Base-by-base conservation (phyloP, 2,113 vertebrate species). In the Eudorcas thomsonii region DNA sequence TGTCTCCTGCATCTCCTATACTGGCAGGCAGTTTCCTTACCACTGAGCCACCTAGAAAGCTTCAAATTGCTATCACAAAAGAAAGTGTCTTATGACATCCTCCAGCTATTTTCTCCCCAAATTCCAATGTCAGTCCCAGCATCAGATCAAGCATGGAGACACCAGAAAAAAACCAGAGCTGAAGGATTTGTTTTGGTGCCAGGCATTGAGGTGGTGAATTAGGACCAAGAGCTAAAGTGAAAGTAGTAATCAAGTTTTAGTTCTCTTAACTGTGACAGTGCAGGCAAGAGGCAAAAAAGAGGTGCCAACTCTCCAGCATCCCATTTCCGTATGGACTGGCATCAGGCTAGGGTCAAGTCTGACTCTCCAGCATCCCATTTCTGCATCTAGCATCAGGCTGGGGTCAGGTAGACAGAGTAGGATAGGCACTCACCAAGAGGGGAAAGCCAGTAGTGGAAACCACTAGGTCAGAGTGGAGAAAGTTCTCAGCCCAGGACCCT, bases 301-400 rank as follows among this genome's bases (percentile, higher is more conserved):
- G 80, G 19, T 25, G 33, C 80, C 19, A 19, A 4, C 36, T 13
- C 7, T 17, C 8, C 1, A 1, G 36, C 21, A 12, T 28, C 21
- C 8, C 2, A 3, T 39, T 50, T 77, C 15, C 3, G 6, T 5
- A 7, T 3, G 2, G 74, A 74, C 12, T 2, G 25, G 50, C 33
- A 30, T 60, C 52, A 36, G 54, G 33, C 7, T 30, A 39, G 39
- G 30, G 15, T 15, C 19, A 30, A 54, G 21, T 45, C 71, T 77
- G 71, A 25, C 50, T 10, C 11, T 19, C 7, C 6, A 2, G 33
- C 13, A 16, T 19, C 30, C 13, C 1, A 3, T 21, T 82, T 74
- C 17, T 23, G 17, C 14, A 7, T 28, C 17, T 2, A 19, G 48
- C 52, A 36, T 50, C 39, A 39, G 52, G n/a, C 11, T 21, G 33